Conservation (phyloP, 2,113 vertebrate genomes). For the Pterocles burchelli region DNA sequence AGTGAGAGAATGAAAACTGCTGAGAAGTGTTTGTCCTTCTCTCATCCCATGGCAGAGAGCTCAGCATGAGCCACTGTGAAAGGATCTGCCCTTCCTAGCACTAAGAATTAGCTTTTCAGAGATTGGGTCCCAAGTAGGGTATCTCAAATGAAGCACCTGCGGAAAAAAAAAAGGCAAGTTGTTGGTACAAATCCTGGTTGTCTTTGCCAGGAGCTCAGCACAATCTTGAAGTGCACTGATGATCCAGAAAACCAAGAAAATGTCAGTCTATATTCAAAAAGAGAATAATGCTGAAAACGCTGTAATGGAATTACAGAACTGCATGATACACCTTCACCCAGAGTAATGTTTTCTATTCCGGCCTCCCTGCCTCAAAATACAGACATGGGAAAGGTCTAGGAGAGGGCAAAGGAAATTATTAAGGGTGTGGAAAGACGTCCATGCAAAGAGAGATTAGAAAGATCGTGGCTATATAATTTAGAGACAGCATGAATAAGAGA, state of each 20-base stretch:
- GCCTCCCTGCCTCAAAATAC: neutral
- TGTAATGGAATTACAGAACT: conserved; percentile 41
- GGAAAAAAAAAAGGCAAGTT: neutral
- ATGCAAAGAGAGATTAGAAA: conserved; percentile 62
- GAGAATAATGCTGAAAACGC: neutral
- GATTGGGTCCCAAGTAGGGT: neutral
- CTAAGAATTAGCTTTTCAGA: neutral
- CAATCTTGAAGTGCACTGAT: accelerated
- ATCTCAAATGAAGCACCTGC: neutral
- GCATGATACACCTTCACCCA: conserved; percentile 36
- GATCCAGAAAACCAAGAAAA: neutral
- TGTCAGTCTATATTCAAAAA: neutral
- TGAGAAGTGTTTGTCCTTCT: neutral
- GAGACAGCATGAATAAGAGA: conserved; percentile 35
- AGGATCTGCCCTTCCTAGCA: neutral
- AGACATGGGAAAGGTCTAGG: conserved; percentile 13
- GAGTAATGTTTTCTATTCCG: neutral
- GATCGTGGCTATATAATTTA: conserved; percentile 60
- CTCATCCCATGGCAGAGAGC: neutral
- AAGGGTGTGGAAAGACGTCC: conserved; percentile 18
- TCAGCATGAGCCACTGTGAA: neutral
- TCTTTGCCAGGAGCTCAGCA: neutral
- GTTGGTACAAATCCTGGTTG: neutral
- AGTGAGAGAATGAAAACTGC: neutral
- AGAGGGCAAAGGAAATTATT: conserved; percentile 62